Conservation (phyloP, 2,797 vertebrate genomes). For the Geotrypetes seraphini region DNA sequence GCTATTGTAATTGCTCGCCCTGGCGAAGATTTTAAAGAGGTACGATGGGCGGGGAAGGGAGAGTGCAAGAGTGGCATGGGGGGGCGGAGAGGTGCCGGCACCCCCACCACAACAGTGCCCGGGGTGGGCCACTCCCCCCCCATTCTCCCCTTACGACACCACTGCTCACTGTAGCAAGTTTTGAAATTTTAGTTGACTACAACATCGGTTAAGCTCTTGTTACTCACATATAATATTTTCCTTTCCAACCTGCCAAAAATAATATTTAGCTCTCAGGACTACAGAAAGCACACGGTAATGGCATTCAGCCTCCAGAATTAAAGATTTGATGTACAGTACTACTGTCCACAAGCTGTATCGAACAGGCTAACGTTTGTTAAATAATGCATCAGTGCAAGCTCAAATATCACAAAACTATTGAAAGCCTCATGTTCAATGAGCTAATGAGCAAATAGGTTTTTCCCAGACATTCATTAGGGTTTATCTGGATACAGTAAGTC, state of each 20-base stretch:
- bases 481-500: no score
- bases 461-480: no score
- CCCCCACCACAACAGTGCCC: no score
- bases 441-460: no score
- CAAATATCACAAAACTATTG: neutral
- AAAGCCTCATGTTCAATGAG: no score
- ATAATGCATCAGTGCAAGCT: neutral
- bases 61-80: no score
- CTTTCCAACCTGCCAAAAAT: constrained; percentile 52
- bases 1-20: no score
- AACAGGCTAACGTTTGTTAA: constrained; percentile 8
- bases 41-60: no score
- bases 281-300: constrained; percentile 34
- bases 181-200: constrained; percentile 52
- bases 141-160: no score
- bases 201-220: constrained; percentile 67
- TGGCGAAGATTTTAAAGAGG: no score
- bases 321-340: constrained; percentile 20
- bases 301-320: constrained; percentile 21
- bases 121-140: no score
- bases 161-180: constrained; percentile 41
- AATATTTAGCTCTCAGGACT: constrained; percentile 55
- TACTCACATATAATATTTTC: constrained; percentile 52
- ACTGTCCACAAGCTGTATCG: constrained; percentile 7
- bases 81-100: no score